These are phyloP conservation scores for Pseudomyrmex dendroicus DNA, from an alignment of 1,140 invertebrate genomes.

Conservation along the genomic window DNA sequence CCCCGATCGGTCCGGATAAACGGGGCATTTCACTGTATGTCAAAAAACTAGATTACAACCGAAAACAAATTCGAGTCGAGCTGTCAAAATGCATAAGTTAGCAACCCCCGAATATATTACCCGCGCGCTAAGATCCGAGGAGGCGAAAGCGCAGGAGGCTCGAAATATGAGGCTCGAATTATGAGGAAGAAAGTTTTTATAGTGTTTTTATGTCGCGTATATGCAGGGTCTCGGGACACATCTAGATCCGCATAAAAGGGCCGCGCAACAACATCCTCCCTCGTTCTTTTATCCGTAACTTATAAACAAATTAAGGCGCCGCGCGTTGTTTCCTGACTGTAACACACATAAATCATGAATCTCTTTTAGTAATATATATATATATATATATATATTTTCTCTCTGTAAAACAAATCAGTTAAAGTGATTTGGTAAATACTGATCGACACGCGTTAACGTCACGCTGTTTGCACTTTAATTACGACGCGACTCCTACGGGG, in stretches of 20 bases:
- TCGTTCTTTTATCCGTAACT: slow-evolving; percentile 75
- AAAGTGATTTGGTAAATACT: neutral
- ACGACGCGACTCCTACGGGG: slow-evolving; percentile 57
- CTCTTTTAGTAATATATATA: slow-evolving; percentile 63
- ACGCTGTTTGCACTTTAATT: slow-evolving; percentile 54
- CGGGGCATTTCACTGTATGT: too few relatives aligned
- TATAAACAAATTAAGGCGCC: slow-evolving; percentile 83
- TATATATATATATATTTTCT: neutral
- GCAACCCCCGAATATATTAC: slow-evolving; percentile 17
- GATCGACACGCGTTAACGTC: neutral
- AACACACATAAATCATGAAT: slow-evolving; percentile 77
- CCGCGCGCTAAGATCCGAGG: slow-evolving; percentile 36
- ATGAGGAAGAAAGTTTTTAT: slow-evolving; percentile 81
- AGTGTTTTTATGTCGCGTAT: slow-evolving; percentile 80
- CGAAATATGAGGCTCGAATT: slow-evolving; percentile 68
- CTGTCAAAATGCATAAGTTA: neutral
- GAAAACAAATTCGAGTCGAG: neutral
- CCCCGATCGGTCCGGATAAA: too few relatives aligned
- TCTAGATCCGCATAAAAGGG: slow-evolving; percentile 35
- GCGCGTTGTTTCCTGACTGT: slow-evolving; percentile 76
- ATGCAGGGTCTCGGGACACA: slow-evolving; percentile 67
- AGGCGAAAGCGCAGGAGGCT: slow-evolving; percentile 36
- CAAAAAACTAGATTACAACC: neutral
- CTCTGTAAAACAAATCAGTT: too few relatives aligned
- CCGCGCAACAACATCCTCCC: slow-evolving; percentile 28